Percentiles rank a stretch among this genome's conserved stretches.
These are phyloP conservation scores for Zapus hudsonius DNA, from an alignment of 2,113 vertebrate species.

Conservation along the genomic window DNA sequence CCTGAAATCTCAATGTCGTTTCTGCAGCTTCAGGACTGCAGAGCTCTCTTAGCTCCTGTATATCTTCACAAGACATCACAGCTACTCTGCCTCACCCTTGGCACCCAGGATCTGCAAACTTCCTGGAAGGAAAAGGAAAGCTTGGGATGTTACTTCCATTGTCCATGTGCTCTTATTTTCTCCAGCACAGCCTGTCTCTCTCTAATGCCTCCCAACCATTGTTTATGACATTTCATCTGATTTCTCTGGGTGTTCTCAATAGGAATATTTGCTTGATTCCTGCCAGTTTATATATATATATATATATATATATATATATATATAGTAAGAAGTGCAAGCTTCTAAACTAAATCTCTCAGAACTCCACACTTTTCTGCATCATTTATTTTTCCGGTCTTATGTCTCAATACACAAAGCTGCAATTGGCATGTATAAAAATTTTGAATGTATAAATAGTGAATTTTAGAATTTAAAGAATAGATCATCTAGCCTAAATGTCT, in stretches of 20 bases:
- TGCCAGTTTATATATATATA: not conserved
- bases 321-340: not conserved
- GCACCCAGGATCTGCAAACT: not conserved
- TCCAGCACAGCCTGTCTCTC: not conserved
- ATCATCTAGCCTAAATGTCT: not conserved
- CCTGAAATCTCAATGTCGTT: not conserved
- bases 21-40: not conserved
- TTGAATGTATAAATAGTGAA: not conserved
- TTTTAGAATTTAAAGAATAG: slow-evolving; percentile 22
- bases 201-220: not conserved
- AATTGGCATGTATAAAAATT: not conserved
- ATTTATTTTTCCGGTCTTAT: not conserved
- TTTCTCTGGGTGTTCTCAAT: slow-evolving; percentile 2
- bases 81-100: not conserved
- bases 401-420: not conserved
- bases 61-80: not conserved
- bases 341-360: not conserved
- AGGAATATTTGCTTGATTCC: not conserved
- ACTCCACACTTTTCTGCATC: not conserved
- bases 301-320: no score
- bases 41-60: not conserved
- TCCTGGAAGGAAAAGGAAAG: not conserved
- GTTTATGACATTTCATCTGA: not conserved
- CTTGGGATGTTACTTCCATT: not conserved
- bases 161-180: not conserved